Percentiles rank a stretch among this genome's conserved stretches.
phyloP scores from a whole-genome alignment of 2,888 invertebrate species.

The Blera fallax region DNA sequence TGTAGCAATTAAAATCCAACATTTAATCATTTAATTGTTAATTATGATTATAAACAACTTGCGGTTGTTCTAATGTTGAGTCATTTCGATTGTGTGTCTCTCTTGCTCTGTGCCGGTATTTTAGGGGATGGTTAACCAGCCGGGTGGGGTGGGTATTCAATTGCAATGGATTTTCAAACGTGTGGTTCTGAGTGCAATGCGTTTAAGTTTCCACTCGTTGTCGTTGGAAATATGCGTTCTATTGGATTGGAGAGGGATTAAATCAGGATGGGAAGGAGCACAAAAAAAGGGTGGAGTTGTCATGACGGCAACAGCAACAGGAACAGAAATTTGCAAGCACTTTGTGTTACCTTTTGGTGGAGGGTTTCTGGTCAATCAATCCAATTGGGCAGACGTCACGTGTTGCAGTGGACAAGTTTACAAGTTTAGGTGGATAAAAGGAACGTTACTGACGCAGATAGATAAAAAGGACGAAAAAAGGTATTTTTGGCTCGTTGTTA shows the following conservation, averaged over 20 bases:
- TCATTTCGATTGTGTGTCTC: constrained; percentile 51
- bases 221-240: not conserved
- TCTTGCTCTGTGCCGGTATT: not conserved
- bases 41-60: constrained; percentile 71
- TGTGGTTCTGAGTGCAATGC: constrained; percentile 6
- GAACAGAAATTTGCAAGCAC: not conserved
- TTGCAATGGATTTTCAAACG: constrained; percentile 48
- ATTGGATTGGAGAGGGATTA: constrained; percentile 45
- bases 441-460: too few species aligned
- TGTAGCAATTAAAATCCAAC: constrained; percentile 68
- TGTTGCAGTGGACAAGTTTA: not conserved
- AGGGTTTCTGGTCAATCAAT: not conserved
- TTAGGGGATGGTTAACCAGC: not conserved
- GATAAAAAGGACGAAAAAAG: too few species aligned
- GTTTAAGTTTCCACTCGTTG: not conserved
- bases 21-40: constrained; percentile 73
- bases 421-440: not conserved
- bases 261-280: constrained; percentile 21
- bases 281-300: too few species aligned
- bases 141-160: not conserved
- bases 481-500: too few species aligned
- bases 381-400: not conserved
- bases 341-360: not conserved
- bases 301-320: not conserved
- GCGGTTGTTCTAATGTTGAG: constrained; percentile 65